Conservation (phyloP, 1,140 invertebrate species). For the Schlechtendalia chinensis region DNA sequence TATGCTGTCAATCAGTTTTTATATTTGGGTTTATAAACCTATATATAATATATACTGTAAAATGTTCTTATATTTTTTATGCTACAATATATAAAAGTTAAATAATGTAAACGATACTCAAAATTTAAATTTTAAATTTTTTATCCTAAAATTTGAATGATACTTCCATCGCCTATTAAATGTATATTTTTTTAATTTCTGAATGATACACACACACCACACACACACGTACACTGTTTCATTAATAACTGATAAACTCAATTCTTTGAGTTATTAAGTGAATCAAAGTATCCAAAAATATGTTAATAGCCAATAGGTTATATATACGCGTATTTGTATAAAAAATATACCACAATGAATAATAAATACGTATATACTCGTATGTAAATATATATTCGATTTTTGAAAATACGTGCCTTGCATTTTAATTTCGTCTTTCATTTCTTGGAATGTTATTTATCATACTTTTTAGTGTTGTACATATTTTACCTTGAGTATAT, state of each 20-base stretch:
- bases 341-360: not conserved
- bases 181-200: no score
- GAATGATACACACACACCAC: no score
- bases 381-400: not conserved
- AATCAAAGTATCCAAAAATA: conserved; percentile 1
- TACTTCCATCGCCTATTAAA: no score
- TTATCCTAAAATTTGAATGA: no score
- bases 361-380: not conserved
- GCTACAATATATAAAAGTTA: no score
- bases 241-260: not conserved
- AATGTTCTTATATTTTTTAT: no score
- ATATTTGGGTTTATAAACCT: no score
- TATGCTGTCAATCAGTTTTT: no score
- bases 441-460: not conserved
- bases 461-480: not conserved
- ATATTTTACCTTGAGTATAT: not conserved
- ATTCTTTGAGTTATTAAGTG: not conserved
- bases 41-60: no score
- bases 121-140: no score
- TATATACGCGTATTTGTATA: not conserved
- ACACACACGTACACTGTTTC: not conserved
- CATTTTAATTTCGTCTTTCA: not conserved
- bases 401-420: not conserved
- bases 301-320: not conserved
- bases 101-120: no score